Conservation (phyloP, 1,140 invertebrate species). For the Microplitis demolitor region DNA sequence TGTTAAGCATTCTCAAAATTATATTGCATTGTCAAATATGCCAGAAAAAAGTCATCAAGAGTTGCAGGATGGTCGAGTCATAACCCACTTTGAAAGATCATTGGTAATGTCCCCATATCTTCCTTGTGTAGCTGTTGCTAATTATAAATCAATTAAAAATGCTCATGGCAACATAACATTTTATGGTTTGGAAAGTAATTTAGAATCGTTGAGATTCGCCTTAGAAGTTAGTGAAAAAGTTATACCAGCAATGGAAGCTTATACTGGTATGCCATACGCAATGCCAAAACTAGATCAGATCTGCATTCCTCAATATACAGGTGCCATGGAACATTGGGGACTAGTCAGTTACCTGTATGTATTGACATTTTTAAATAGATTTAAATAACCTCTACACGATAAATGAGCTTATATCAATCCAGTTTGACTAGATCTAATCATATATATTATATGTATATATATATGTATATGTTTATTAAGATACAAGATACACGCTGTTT, state of each 20-base stretch:
- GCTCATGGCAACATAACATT: constrained; percentile 33
- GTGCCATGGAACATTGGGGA: constrained; percentile 27
- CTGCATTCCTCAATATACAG: constrained; percentile 5
- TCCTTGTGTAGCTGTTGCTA: constrained; percentile 69
- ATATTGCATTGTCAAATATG: constrained; percentile 66
- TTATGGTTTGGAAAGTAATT: not conserved
- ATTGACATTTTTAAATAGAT: not conserved
- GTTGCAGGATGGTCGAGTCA: constrained; percentile 15
- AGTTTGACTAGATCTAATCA: too few relatives aligned
- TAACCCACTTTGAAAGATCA: constrained; percentile 33
- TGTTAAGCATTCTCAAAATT: constrained; percentile 70
- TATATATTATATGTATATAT: too few relatives aligned
- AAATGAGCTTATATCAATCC: constrained; percentile 72
- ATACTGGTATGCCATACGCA: constrained; percentile 24
- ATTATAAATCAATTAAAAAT: constrained; percentile 58
- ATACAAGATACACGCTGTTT: too few relatives aligned
- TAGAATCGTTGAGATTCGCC: not conserved
- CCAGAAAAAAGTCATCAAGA: constrained; percentile 43
- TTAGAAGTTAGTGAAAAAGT: constrained; percentile 15
- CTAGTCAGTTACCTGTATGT: constrained; percentile 66
- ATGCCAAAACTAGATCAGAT: constrained; percentile 26
- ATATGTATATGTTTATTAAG: too few relatives aligned
- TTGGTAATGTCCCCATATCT: constrained; percentile 74
- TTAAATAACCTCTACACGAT: not conserved
- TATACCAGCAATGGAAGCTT: constrained; percentile 16